Evolutionary conservation across 2,888 invertebrate species (phyloP), one percentile per base, ranked within the genome.

Genomic region (Bursaphelenchus okinawaensis): DNA sequence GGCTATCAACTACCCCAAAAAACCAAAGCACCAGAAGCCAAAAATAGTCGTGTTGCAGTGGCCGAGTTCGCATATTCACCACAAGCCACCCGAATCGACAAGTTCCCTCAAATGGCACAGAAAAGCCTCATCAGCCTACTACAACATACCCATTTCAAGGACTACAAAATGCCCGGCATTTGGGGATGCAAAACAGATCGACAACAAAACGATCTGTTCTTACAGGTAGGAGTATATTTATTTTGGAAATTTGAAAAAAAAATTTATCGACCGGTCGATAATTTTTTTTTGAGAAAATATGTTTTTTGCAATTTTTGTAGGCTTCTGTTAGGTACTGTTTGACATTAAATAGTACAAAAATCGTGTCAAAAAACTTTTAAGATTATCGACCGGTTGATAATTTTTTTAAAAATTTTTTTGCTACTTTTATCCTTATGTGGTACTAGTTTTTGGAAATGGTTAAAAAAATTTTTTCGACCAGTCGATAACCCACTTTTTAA

Each of bases 111-210:
- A 1, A 40, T 55, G 55, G 55, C 31, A 9, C 67, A 60, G 50
- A 64, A 63, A 26, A 51, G 56, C n/a, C n/a, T 71, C 20, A 40
- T 69, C 20, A 19, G 68, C 0, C 31, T 71, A 57, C 61, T 71
- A 19, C 60, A 58, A 16, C 71, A 71, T 56, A 63, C 54, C 7
- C 71, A 71, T 55, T 68, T 63, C 23, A 20, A 50, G 7, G 68
- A 68, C 24, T 65, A 55, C 57, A 26, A 62, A 12, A 23, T 55
- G 9, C 60, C 68, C 22, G 66, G 66, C 19, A 19, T 67, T 19
- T 55, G 63, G 12, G 52, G 69, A 7, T 20, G 16, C 6, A 52
- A 68, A 9, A 29, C 19, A 24, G 22, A 19, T 8, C 62, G 55
- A 9, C 31, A 31, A 22, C 12, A 50, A 12, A 52, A 24, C 4